A percentile compares a stretch with the other conserved stretches of the same genome.
These are phyloP conservation scores for Arrhamphus sclerolepis DNA, from an alignment of 2,797 vertebrate genomes.

Conservation along the genomic window DNA sequence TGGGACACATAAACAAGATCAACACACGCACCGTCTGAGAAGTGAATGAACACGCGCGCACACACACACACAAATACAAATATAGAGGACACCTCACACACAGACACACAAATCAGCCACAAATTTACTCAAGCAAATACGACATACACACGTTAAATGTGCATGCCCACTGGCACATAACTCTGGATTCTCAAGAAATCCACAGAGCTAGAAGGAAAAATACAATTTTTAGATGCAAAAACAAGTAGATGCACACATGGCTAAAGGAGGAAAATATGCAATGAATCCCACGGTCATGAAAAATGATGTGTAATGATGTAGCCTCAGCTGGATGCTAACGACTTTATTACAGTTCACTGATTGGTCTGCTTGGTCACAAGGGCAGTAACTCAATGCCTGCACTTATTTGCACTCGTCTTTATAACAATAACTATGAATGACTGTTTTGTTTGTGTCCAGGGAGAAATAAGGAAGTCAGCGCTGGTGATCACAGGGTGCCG, in stretches of 20 bases:
- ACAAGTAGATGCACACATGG: background rate
- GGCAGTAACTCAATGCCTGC: background rate
- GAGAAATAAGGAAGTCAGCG: background rate
- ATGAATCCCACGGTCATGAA: background rate
- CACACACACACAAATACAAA: too few relatives aligned
- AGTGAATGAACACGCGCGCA: slow-evolving; percentile 13
- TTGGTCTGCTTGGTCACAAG: slow-evolving; percentile 25
- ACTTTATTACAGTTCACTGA: slow-evolving; percentile 7
- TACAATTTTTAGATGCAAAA: background rate
- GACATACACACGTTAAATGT: slow-evolving; percentile 15
- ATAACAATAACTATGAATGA: background rate
- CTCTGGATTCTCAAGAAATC: slow-evolving; percentile 6
- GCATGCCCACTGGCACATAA: background rate
- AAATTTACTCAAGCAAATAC: slow-evolving; percentile 35
- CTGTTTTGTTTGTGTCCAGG: background rate
- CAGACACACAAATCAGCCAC: slow-evolving; percentile 11
- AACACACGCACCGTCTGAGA: slow-evolving; percentile 23
- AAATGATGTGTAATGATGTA: slow-evolving; percentile 7
- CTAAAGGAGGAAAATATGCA: background rate
- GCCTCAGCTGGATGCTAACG: slow-evolving; percentile 10
- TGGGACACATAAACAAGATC: slow-evolving; percentile 58
- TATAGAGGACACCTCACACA: background rate
- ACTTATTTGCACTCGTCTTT: slow-evolving; percentile 1
- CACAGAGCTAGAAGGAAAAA: background rate
- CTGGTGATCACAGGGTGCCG: background rate